Percentiles rank a stretch among this genome's conserved stretches.
phyloP scores from a whole-genome alignment of 2,888 invertebrate species.

The Hypolimnas misippus region DNA sequence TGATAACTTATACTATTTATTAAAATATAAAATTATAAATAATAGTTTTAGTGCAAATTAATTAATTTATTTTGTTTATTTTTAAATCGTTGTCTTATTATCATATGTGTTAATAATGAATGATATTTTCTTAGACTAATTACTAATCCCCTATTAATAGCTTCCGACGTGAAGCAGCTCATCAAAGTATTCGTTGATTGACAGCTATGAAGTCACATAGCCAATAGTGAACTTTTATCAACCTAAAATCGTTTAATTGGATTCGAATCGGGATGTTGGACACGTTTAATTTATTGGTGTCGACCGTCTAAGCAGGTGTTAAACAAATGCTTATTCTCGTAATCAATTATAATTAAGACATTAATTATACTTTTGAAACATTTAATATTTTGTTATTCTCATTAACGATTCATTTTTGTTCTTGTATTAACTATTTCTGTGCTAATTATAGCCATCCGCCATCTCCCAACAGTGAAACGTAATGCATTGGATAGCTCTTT shows the following conservation, averaged over 20 bases:
- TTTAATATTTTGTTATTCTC: too few relatives aligned
- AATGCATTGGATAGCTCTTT: too few relatives aligned
- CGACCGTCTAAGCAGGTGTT: slow-evolving; percentile 6
- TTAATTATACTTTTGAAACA: slow-evolving; percentile 1
- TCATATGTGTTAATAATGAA: background rate
- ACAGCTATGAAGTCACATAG: slow-evolving; percentile 8
- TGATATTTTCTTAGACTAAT: background rate
- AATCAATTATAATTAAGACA: background rate
- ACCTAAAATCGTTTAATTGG: slow-evolving; percentile 13
- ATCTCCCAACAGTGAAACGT: too few relatives aligned
- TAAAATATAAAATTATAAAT: too few relatives aligned
- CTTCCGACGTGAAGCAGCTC: slow-evolving; percentile 12
- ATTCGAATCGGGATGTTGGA: slow-evolving; percentile 11
- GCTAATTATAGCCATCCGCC: too few relatives aligned
- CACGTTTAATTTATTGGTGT: slow-evolving; percentile 15
- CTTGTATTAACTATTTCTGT: too few relatives aligned
- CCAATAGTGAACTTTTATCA: slow-evolving; percentile 9
- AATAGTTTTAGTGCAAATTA: too few relatives aligned
- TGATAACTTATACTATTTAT: too few relatives aligned
- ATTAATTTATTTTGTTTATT: too few relatives aligned
- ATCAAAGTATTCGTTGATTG: slow-evolving; percentile 18
- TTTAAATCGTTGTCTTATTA: background rate
- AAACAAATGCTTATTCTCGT: background rate
- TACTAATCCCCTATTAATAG: slow-evolving; percentile 18
- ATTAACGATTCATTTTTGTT: too few relatives aligned